Percentiles rank a stretch among this genome's conserved stretches.
These are phyloP conservation scores for Pseudachorutes palmiensis DNA, from an alignment of 1,140 invertebrate species.

Conservation along the genomic window DNA sequence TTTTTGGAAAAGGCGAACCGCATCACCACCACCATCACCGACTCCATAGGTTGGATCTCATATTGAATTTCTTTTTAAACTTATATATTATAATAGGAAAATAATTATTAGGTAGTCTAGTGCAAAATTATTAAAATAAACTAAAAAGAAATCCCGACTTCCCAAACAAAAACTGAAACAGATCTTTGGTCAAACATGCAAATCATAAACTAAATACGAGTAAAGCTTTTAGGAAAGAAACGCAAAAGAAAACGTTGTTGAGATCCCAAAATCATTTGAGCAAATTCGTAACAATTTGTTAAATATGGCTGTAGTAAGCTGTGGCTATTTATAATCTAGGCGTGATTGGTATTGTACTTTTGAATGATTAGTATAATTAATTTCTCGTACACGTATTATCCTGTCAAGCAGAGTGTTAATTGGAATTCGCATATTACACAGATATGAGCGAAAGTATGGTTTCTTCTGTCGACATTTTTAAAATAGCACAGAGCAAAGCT, in stretches of 20 bases:
- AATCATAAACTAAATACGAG: slow-evolving; percentile 6
- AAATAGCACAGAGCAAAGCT: too few species aligned
- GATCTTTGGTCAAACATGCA: slow-evolving; percentile 14
- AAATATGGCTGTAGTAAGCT: neutral
- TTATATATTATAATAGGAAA: neutral
- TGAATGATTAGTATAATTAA: slow-evolving; percentile 8
- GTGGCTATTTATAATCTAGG: neutral
- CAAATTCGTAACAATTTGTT: neutral
- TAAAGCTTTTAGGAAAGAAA: neutral
- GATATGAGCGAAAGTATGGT: too few species aligned
- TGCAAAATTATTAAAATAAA: slow-evolving; percentile 12
- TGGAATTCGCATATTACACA: too few species aligned
- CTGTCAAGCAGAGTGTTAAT: too few species aligned
- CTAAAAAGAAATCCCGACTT: neutral
- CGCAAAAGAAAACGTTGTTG: neutral
- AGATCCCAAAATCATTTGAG: neutral
- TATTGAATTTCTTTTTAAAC: neutral
- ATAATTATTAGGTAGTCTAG: neutral
- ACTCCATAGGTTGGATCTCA: neutral
- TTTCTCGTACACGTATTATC: too few species aligned
- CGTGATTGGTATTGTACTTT: neutral
- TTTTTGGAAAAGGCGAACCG: neutral
- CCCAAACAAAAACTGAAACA: neutral
- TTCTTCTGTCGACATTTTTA: too few species aligned
- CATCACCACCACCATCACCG: neutral